Conservation (phyloP, 2,888 invertebrate genomes). For the Acanthosepion lycidas region DNA sequence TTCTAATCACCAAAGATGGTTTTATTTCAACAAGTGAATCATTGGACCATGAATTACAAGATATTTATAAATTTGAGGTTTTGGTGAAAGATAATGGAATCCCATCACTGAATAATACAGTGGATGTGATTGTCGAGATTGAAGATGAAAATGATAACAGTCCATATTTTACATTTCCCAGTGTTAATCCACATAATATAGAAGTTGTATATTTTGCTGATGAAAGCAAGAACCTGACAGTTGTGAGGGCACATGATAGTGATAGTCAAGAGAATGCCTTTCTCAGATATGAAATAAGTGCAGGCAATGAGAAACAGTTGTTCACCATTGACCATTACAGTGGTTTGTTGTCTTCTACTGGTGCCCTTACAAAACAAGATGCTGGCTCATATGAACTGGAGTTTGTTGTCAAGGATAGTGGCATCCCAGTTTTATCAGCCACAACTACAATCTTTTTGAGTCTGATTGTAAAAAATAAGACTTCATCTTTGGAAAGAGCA, state of each 20-base stretch:
- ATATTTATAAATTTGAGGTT: too few relatives aligned
- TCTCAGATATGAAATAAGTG: background rate
- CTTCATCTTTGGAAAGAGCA: background rate
- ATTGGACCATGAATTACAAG: background rate
- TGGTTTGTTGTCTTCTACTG: conserved; percentile 2
- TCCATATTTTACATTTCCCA: background rate
- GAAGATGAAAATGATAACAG: too few relatives aligned
- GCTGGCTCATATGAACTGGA: conserved; percentile 13
- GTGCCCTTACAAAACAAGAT: conserved; percentile 33
- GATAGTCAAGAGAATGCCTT: conserved; percentile 21
- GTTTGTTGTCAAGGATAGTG: background rate
- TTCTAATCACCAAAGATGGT: background rate
- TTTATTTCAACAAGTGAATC: conserved; percentile 33
- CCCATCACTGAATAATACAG: too few relatives aligned
- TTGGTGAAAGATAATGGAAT: too few relatives aligned
- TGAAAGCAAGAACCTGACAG: conserved; percentile 11
- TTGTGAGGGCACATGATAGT: conserved; percentile 33
- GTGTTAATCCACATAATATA: background rate
- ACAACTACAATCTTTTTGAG: conserved; percentile 18
- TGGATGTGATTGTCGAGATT: too few relatives aligned
- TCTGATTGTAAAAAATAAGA: background rate
- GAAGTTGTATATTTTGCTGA: conserved; percentile 10
- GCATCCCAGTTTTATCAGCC: background rate
- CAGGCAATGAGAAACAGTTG: conserved; percentile 33
- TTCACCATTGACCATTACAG: conserved; percentile 2